phyloP scores from a whole-genome alignment of 2,113 vertebrate species.

The Entelurus aequoreus region DNA sequence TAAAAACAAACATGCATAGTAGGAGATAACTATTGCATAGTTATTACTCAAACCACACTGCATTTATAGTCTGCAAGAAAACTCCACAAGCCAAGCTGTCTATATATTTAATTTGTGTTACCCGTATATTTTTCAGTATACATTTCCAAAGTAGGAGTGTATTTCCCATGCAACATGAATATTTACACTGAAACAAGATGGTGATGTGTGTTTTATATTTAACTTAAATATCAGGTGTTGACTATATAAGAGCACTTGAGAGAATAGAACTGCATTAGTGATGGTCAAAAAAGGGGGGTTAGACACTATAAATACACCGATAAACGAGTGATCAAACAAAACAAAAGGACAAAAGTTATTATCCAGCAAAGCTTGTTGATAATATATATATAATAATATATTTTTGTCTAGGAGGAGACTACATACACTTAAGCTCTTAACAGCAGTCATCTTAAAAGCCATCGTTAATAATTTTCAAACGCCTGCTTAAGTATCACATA shows the following conservation, averaged over 20 bases:
- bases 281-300: slow-evolving; percentile 6
- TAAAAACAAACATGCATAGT: too few species aligned
- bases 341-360: background rate
- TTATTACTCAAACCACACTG: background rate
- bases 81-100: background rate
- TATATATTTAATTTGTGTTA: slow-evolving; percentile 1
- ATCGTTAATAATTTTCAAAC: background rate
- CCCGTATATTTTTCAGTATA: background rate
- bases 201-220: slow-evolving; percentile 1
- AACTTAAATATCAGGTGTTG: background rate
- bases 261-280: slow-evolving; percentile 15
- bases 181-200: slow-evolving; percentile 4
- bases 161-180: background rate
- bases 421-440: background rate
- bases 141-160: slow-evolving; percentile 2
- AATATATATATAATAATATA: background rate
- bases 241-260: slow-evolving; percentile 42
- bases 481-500: background rate
- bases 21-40: background rate
- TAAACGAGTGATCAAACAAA: background rate
- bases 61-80: background rate
- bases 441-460: background rate
- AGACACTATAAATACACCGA: background rate
- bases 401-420: too few species aligned
- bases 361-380: too few species aligned